Evolutionary conservation across 2,113 vertebrate species (phyloP).

Genomic region (Phocoena phocoena): DNA sequence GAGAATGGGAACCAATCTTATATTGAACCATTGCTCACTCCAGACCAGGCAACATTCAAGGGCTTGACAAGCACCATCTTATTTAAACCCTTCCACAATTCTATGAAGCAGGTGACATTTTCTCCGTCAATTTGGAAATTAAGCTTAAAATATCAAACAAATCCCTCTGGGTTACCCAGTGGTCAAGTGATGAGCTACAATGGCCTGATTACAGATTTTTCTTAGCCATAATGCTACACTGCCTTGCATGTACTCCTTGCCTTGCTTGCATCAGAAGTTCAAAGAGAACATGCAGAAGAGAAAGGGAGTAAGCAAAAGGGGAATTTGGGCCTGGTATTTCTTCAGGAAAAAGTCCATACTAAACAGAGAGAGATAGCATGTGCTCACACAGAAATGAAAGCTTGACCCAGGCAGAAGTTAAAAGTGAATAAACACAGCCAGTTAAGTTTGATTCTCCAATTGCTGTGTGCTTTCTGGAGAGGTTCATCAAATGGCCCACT

Average conservation of each 20-base stretch:
- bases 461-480: conserved; percentile 29
- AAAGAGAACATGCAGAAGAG: background rate
- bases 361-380: background rate
- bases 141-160: background rate
- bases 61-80: background rate
- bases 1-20: background rate
- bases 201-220: background rate
- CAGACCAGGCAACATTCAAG: background rate
- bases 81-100: background rate
- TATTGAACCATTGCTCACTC: background rate
- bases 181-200: background rate
- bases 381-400: background rate
- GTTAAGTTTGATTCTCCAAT: conserved; percentile 60
- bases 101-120: background rate
- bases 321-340: background rate
- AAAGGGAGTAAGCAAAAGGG: background rate
- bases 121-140: background rate
- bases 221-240: background rate
- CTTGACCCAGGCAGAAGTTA: background rate
- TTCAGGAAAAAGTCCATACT: background rate
- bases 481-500: conserved; percentile 41
- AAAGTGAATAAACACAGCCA: conserved; percentile 44
- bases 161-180: background rate
- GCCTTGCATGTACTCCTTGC: background rate
- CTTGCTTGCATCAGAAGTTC: background rate